phyloP scores from a whole-genome alignment of 2,113 vertebrate genomes.

The Protomyctophum bolini region DNA sequence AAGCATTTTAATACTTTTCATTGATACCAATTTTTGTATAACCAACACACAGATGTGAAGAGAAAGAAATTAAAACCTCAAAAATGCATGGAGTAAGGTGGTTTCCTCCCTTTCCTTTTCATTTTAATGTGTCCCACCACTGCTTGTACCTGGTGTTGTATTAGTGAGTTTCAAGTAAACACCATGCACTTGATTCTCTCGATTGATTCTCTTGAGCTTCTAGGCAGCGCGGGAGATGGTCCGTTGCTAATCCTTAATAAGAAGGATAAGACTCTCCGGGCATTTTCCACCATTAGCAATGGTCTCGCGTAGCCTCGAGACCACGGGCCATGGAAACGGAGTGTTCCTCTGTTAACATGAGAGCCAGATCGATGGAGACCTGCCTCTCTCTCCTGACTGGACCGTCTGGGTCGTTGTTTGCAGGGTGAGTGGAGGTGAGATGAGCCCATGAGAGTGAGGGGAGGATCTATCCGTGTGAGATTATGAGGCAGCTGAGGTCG shows the following conservation, averaged over 20 bases:
- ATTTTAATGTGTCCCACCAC: no score
- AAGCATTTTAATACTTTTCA: no score
- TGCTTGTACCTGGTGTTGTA: no score
- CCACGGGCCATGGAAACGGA: slow-evolving; percentile 9
- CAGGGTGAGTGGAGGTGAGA: not conserved
- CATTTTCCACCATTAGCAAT: not conserved
- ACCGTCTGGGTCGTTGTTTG: slow-evolving; percentile 21
- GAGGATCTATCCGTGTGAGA: not conserved
- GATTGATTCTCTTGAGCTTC: not conserved
- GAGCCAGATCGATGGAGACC: slow-evolving; percentile 1
- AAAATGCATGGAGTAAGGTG: no score
- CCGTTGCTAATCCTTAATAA: not conserved
- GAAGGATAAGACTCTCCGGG: not conserved
- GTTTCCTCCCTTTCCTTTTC: no score
- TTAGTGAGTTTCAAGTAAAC: no score
- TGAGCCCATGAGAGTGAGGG: not conserved
- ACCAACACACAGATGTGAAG: no score
- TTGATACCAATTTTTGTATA: no score
- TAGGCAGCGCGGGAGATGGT: not conserved
- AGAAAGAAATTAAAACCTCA: no score
- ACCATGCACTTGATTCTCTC: no score
- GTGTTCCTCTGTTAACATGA: not conserved
- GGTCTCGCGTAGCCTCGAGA: not conserved
- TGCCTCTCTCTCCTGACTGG: slow-evolving; percentile 11
- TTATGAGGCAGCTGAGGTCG: not conserved